These are phyloP conservation scores for Martes martes DNA, from an alignment of 2,113 vertebrate species.

Conservation along the genomic window DNA sequence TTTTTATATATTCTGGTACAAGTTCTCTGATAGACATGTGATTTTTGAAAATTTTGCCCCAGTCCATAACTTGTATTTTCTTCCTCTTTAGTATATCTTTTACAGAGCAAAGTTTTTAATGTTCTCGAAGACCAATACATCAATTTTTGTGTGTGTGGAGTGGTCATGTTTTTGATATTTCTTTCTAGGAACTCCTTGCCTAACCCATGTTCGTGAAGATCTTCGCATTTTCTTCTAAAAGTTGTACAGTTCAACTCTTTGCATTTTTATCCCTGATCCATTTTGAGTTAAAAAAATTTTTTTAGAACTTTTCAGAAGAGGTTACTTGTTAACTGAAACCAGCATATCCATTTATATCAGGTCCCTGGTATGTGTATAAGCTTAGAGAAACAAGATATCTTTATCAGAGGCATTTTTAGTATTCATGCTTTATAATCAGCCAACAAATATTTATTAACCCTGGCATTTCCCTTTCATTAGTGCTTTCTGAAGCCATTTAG, in stretches of 20 bases:
- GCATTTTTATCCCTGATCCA: not conserved
- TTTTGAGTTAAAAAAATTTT: not conserved
- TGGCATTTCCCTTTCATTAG: slow-evolving; percentile 9
- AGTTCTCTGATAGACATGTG: not conserved
- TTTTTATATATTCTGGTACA: not conserved
- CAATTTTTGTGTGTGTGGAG: not conserved
- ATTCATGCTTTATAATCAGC: slow-evolving; percentile 49
- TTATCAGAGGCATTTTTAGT: slow-evolving; percentile 9
- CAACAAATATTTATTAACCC: slow-evolving; percentile 62
- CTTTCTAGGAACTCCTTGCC: not conserved
- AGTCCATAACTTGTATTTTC: not conserved
- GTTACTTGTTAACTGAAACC: slow-evolving; percentile 22
- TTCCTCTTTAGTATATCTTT: not conserved
- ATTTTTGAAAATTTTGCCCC: not conserved
- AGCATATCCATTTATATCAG: slow-evolving; percentile 6
- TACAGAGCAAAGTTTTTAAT: not conserved
- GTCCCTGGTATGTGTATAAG: not conserved
- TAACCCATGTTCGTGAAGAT: slow-evolving; percentile 30
- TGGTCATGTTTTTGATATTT: not conserved
- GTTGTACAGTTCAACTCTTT: not conserved
- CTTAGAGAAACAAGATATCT: not conserved
- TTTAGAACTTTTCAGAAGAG: not conserved
- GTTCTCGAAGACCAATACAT: not conserved
- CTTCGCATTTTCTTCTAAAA: slow-evolving; percentile 37
- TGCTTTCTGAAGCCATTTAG: slow-evolving; percentile 10